Evolutionary conservation across 2,113 vertebrate species (phyloP), one percentile per base, ranked within the genome.

Genomic region (Thamnaconus septentrionalis): DNA sequence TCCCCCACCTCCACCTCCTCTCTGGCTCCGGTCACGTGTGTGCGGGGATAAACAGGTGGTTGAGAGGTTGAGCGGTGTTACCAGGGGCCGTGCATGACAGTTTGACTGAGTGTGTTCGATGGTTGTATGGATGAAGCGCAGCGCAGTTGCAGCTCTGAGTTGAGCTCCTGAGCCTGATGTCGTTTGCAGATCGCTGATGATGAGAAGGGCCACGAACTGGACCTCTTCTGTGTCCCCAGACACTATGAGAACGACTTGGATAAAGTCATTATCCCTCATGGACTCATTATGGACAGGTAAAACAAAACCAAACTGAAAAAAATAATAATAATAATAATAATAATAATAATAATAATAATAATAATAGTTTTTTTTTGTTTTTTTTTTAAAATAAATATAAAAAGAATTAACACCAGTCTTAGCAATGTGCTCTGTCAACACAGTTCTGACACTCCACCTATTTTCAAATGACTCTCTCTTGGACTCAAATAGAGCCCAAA

Each of bases 201-300:
- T 49, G 88, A 92, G 58, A 88, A 81, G 3, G 89, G 90, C 47
- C 85, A 92, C n/a, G 92, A 91, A 0, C 87, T 92, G 80, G 89
- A 91, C 46, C 88, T 93, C 0, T 92, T 94, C 75, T 93, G 91
- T 42, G 80, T 94, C 53, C 93, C 92, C 56, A 92, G 90, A 75
- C 91, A 94, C 83, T 91, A 91, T 5, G 90, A 92, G 70, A 90
- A 92, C 43, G 91, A 93, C 59, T 71, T 94, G 80, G 92, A 94
- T 49, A 89, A 81, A 71, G 90, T 94, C 59, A 90, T 94, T 70
- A 93, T 94, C 87, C 93, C 92, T 43, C 93, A 94, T 44, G 93
- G 93, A 47, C 92, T 94, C 65, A 94, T 95, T 51, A 90, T 92
- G 82, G 92, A 94, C 79, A 91, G 94, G 92, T 94, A 89, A 66